A percentile compares a stretch with the other conserved stretches of the same genome.
Evolutionary conservation across 2,888 invertebrate species (phyloP).

Genomic region (Hoplodrina ambigua): DNA sequence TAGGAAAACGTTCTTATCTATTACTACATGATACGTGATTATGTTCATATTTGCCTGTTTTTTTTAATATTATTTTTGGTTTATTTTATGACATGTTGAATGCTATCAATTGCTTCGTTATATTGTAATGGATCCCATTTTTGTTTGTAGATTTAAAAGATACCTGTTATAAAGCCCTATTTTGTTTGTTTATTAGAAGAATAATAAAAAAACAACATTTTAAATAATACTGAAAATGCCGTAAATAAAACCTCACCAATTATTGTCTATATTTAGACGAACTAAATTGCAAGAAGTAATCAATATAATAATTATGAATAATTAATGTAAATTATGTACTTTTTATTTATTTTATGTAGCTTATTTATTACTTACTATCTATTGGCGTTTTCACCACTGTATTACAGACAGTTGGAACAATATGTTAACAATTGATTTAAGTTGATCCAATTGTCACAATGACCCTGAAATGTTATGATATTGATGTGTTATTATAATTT

Average conservation of each 20-base stretch:
- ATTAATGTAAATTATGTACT: conserved; percentile 15
- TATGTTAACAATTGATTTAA: conserved; percentile 11
- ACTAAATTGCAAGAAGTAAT: neutral
- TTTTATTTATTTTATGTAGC: conserved; percentile 35
- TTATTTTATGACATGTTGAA: conserved; percentile 43
- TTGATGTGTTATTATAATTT: conserved; percentile 30
- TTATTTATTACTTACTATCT: conserved; percentile 29
- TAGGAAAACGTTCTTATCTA: conserved; percentile 23
- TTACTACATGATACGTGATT: conserved; percentile 46
- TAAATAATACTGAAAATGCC: conserved; percentile 30
- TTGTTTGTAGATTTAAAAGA: neutral
- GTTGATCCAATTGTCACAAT: conserved; percentile 18
- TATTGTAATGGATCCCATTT: neutral
- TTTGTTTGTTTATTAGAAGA: neutral
- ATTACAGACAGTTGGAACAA: conserved; percentile 20
- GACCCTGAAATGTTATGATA: conserved; percentile 19
- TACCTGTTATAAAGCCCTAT: neutral
- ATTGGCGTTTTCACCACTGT: conserved; percentile 7
- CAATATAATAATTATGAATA: neutral
- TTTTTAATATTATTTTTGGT: conserved; percentile 26
- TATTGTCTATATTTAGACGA: neutral
- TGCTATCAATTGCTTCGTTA: conserved; percentile 26
- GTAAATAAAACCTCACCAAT: conserved; percentile 9
- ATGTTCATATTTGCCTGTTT: conserved; percentile 46
- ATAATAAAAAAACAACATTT: neutral